Evolutionary conservation across 2,113 vertebrate genomes (phyloP).

Genomic region (Zosterops lateralis): DNA sequence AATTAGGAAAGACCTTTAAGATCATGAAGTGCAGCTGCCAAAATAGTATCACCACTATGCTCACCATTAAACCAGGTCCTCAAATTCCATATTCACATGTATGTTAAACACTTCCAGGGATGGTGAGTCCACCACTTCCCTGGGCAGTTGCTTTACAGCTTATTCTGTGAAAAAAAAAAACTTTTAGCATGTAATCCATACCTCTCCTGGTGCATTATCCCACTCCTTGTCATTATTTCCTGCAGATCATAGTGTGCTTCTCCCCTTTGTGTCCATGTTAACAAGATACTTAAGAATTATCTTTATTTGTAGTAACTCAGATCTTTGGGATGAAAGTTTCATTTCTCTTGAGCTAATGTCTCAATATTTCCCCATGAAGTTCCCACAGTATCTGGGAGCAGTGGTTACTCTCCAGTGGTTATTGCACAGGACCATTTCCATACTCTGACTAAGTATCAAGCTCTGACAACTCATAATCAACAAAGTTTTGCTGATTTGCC

Average conservation of each 20-base stretch:
- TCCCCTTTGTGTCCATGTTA: background rate
- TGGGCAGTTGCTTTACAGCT: background rate
- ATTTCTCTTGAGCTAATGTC: background rate
- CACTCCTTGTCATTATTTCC: background rate
- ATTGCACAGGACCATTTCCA: background rate
- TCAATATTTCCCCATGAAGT: background rate
- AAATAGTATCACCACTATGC: background rate
- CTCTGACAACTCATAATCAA: background rate
- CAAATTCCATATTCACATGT: background rate
- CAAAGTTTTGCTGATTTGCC: background rate
- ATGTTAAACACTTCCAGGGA: background rate
- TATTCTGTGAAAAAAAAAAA: background rate
- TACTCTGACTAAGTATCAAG: background rate
- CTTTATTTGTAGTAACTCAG: background rate
- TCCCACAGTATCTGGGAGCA: background rate
- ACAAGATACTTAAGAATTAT: background rate
- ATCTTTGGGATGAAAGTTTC: background rate
- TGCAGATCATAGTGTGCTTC: background rate
- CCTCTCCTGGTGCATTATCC: background rate
- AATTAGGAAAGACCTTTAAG: background rate
- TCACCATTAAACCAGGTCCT: background rate
- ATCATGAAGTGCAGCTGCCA: background rate
- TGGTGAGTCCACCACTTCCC: background rate
- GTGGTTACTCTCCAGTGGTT: background rate
- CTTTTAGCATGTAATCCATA: fast-evolving